phyloP scores from a whole-genome alignment of 2,888 invertebrate species.

The Lochmaea capreae region DNA sequence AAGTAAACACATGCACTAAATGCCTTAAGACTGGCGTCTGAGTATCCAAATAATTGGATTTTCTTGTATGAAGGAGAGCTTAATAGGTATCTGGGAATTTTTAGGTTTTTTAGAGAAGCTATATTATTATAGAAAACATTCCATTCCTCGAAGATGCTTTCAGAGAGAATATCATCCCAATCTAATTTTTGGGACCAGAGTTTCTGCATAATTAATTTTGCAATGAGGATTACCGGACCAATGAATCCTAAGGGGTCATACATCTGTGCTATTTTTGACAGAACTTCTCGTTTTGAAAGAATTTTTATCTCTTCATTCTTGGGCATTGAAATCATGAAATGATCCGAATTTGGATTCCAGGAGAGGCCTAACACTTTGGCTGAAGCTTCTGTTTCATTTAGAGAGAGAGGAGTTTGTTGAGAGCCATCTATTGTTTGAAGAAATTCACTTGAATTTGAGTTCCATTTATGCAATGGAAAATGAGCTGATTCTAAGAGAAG shows the following conservation, averaged over 20 bases:
- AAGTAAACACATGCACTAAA: no score
- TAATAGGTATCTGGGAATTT: neutral
- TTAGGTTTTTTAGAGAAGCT: neutral
- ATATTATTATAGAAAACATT: neutral
- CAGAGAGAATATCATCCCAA: neutral
- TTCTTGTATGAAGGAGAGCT: neutral
- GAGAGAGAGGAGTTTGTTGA: neutral
- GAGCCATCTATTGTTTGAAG: neutral
- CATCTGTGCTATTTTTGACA: neutral
- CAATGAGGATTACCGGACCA: no score
- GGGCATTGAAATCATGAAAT: neutral
- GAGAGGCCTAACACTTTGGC: no score
- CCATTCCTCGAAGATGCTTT: neutral
- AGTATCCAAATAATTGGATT: neutral
- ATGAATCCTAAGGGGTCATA: neutral
- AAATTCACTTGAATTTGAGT: neutral
- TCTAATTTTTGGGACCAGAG: neutral
- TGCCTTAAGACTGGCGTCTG: neutral
- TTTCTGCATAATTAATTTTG: neutral
- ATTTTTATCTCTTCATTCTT: neutral
- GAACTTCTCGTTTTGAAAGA: neutral
- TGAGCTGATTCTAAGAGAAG: no score
- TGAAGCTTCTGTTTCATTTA: neutral
- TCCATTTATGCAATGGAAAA: neutral
- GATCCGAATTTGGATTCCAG: neutral